Conservation (phyloP, 2,113 vertebrate species). For the human region DNA sequence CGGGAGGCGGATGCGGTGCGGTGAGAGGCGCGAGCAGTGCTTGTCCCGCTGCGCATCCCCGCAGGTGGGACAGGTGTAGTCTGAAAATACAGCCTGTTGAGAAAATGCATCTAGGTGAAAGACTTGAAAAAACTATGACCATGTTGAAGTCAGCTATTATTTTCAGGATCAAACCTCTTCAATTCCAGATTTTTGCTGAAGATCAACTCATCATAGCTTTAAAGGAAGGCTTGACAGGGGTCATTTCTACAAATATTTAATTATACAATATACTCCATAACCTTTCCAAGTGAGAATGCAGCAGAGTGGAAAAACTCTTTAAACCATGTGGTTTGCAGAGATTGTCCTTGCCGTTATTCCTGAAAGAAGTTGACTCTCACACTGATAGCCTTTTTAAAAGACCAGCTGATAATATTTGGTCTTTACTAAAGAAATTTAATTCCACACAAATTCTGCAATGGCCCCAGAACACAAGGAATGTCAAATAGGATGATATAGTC, state of each 20-base stretch:
- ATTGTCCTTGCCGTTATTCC: conserved; percentile 93
- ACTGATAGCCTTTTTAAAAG: conserved; percentile 94
- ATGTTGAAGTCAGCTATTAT: conserved; percentile 62
- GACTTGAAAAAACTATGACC: too few relatives aligned
- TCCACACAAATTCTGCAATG: conserved; percentile 94
- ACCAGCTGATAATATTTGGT: conserved; percentile 92
- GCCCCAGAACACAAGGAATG: conserved; percentile 95
- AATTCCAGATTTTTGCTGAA: conserved; percentile 93
- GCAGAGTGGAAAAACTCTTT: conserved; percentile 92
- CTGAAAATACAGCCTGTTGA: too few relatives aligned
- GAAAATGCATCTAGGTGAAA: too few relatives aligned
- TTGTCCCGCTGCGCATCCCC: too few relatives aligned
- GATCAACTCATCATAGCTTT: conserved; percentile 91
- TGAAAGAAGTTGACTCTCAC: conserved; percentile 92
- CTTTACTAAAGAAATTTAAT: conserved; percentile 90
- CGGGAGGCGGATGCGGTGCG: too few relatives aligned
- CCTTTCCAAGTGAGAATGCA: conserved; percentile 92
- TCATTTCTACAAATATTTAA: conserved; percentile 87
- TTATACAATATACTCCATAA: conserved; percentile 93
- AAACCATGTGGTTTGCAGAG: conserved; percentile 97
- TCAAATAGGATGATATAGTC: conserved; percentile 95
- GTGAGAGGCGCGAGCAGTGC: too few relatives aligned
- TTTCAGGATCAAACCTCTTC: conserved; percentile 88
- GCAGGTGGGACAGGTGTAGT: too few relatives aligned
- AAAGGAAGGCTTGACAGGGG: conserved; percentile 88